These are phyloP conservation scores for Melanargia galathea DNA, from an alignment of 2,888 invertebrate genomes.

Conservation along the genomic window DNA sequence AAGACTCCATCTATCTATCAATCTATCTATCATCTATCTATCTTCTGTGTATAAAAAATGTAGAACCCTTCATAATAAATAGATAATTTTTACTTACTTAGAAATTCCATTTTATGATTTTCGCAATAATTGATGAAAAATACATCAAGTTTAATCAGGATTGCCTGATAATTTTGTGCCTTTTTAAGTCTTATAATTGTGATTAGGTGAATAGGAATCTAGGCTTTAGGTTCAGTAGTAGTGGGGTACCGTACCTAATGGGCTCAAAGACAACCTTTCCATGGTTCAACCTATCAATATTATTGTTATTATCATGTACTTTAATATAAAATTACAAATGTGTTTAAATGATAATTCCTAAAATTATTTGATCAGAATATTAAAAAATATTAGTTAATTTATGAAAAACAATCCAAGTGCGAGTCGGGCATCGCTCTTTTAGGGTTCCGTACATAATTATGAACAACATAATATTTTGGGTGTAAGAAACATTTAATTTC, in stretches of 20 bases:
- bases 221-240: conserved; percentile 30
- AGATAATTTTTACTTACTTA: not conserved
- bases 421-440: too few relatives aligned
- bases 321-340: not conserved
- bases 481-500: too few relatives aligned
- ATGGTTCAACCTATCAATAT: too few relatives aligned
- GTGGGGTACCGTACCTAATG: not conserved
- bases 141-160: conserved; percentile 25
- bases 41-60: too few relatives aligned
- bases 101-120: conserved; percentile 3
- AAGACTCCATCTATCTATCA: too few relatives aligned
- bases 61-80: not conserved
- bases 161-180: conserved; percentile 33
- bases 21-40: too few relatives aligned
- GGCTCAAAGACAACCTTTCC: not conserved
- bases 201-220: conserved; percentile 23
- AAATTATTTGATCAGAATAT: too few relatives aligned
- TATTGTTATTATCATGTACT: not conserved
- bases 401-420: too few relatives aligned
- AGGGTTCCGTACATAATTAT: too few relatives aligned
- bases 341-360: not conserved
- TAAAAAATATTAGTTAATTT: too few relatives aligned
- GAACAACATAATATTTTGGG: too few relatives aligned
- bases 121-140: conserved; percentile 10
- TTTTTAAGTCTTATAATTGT: conserved; percentile 34